These are phyloP conservation scores for Heteromurus nitidus DNA, from an alignment of 2,888 invertebrate species.

Conservation along the genomic window DNA sequence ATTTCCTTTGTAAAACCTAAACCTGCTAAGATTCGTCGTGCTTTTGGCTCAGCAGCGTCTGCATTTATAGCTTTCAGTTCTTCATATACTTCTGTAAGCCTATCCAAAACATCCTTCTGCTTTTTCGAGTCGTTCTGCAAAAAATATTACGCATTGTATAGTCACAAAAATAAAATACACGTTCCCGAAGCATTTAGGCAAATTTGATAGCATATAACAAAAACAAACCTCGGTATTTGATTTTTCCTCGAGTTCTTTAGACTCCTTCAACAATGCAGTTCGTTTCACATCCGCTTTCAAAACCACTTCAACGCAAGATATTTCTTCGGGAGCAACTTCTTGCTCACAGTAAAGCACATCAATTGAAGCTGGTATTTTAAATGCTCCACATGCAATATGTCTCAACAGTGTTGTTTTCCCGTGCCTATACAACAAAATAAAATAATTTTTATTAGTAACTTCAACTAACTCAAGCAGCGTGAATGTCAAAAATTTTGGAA, in stretches of 20 bases:
- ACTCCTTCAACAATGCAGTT: constrained; percentile 86
- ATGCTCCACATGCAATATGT: constrained; percentile 92
- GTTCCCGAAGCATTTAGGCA: neutral
- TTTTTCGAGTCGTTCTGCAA: constrained; percentile 60
- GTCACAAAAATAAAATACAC: no score
- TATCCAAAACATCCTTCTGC: constrained; percentile 66
- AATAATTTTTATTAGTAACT: no score
- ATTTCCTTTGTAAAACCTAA: constrained; percentile 88
- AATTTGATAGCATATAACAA: constrained; percentile 13
- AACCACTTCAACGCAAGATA: constrained; percentile 94
- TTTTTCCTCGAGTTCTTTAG: constrained; percentile 86
- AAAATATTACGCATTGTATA: neutral
- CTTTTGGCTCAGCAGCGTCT: constrained; percentile 97
- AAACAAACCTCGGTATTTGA: constrained; percentile 83
- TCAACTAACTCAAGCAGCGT: no score
- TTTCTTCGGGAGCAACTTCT: constrained; percentile 96
- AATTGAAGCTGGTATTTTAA: constrained; percentile 96
- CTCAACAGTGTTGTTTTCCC: constrained; percentile 97
- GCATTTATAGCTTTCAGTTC: constrained; percentile 97
- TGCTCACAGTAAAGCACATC: constrained; percentile 98
- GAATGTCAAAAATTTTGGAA: neutral
- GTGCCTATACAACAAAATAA: constrained; percentile 80
- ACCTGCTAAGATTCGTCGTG: constrained; percentile 96
- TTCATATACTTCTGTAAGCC: constrained; percentile 84
- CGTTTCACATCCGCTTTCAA: constrained; percentile 95